phyloP scores from a whole-genome alignment of 35 echinoderm and acorn worm genomes.

The Amphiura filiformis region DNA sequence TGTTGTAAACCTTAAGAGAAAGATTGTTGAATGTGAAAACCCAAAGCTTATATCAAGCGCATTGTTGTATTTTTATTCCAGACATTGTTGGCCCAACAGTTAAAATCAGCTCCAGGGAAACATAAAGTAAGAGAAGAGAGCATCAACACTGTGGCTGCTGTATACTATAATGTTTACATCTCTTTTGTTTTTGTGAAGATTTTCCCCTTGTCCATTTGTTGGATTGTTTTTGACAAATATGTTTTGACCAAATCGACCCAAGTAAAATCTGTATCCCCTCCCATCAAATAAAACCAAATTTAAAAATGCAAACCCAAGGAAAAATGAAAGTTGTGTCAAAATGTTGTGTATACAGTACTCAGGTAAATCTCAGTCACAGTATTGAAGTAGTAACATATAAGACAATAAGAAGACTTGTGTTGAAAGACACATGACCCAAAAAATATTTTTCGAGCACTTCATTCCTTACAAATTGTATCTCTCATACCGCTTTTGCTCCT shows the following conservation, averaged over 20 bases:
- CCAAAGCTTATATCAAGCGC: too few relatives aligned
- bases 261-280: too few relatives aligned
- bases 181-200: background rate
- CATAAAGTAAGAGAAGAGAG: background rate
- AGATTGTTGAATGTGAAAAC: too few relatives aligned
- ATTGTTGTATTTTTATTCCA: slow-evolving; percentile 1
- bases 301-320: background rate
- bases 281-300: background rate
- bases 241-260: too few relatives aligned
- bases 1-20: too few relatives aligned
- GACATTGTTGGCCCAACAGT: background rate
- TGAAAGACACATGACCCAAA: too few relatives aligned
- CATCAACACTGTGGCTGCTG: background rate
- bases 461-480: too few relatives aligned
- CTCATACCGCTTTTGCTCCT: too few relatives aligned
- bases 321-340: background rate
- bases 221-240: too few relatives aligned
- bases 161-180: background rate
- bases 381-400: too few relatives aligned
- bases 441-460: too few relatives aligned
- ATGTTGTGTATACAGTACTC: background rate
- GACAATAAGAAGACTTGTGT: too few relatives aligned
- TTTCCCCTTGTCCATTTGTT: background rate
- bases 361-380: background rate
- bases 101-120: background rate